Conservation (phyloP, 1,140 invertebrate species). For the Druon quercuslanigerum region DNA sequence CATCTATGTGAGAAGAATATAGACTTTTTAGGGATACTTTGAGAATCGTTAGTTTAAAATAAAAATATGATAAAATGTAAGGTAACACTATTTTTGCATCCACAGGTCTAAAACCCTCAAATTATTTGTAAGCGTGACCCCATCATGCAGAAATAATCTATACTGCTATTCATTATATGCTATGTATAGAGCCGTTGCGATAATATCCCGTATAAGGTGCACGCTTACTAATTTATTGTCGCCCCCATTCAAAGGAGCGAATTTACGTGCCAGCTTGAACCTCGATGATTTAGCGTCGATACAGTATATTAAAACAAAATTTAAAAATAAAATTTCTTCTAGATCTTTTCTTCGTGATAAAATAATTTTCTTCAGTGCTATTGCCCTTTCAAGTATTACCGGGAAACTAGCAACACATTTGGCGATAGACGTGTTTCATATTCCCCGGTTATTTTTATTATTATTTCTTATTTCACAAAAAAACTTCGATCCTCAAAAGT, state of each 20-base stretch:
- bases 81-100: no score
- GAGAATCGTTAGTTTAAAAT: no score
- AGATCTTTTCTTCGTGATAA: not conserved
- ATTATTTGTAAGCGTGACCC: conserved; percentile 26
- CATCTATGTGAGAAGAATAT: no score
- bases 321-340: not conserved
- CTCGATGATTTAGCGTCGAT: conserved; percentile 9
- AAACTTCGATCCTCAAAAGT: no score
- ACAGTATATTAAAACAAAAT: not conserved
- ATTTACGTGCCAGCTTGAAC: conserved; percentile 8
- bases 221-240: conserved; percentile 29
- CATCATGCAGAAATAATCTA: conserved; percentile 6
- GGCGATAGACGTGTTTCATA: no score
- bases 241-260: conserved; percentile 26
- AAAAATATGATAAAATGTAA: no score
- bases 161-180: conserved; percentile 23
- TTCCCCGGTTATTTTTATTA: no score
- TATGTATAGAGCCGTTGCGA: conserved; percentile 25
- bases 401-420: no score
- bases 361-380: no score
- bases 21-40: no score
- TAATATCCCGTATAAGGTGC: conserved; percentile 30
- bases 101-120: not conserved
- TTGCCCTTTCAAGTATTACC: no score
- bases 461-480: no score